These are phyloP conservation scores for Vesta saturnalis DNA, from an alignment of 2,888 invertebrate genomes.

Conservation along the genomic window DNA sequence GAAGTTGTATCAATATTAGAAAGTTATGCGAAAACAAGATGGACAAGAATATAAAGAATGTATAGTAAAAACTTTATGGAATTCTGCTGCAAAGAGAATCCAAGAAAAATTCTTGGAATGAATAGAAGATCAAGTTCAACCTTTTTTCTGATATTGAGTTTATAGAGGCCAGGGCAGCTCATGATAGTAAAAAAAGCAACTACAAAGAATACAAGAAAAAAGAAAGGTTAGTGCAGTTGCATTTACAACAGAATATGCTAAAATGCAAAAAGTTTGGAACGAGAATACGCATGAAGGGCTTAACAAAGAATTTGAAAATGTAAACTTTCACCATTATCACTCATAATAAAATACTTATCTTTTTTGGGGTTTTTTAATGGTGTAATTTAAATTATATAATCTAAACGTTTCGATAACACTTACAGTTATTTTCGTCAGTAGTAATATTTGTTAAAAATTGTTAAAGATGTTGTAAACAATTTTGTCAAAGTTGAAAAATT, in stretches of 20 bases:
- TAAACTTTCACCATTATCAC: too few relatives aligned
- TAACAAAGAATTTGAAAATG: neutral
- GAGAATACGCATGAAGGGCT: neutral
- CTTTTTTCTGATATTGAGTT: neutral
- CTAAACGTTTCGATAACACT: too few relatives aligned
- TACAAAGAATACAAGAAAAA: neutral
- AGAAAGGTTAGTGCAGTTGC: neutral
- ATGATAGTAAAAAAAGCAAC: neutral
- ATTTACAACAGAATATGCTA: neutral
- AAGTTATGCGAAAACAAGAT: neutral
- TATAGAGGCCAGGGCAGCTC: neutral
- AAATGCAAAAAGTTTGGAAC: too few relatives aligned
- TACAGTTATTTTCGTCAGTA: too few relatives aligned
- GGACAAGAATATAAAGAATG: neutral
- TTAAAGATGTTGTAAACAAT: too few relatives aligned
- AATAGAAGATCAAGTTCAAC: neutral
- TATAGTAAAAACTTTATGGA: neutral
- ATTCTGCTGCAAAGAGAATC: neutral
- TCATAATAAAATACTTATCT: too few relatives aligned
- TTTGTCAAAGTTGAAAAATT: too few relatives aligned
- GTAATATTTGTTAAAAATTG: too few relatives aligned
- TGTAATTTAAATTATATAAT: too few relatives aligned
- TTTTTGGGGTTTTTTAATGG: too few relatives aligned
- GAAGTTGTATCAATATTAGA: too few relatives aligned
- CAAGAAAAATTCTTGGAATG: neutral